Percentiles rank a stretch among this genome's conserved stretches.
Evolutionary conservation across 1,140 invertebrate genomes (phyloP).

Genomic region (Dufourea novaeangliae): DNA sequence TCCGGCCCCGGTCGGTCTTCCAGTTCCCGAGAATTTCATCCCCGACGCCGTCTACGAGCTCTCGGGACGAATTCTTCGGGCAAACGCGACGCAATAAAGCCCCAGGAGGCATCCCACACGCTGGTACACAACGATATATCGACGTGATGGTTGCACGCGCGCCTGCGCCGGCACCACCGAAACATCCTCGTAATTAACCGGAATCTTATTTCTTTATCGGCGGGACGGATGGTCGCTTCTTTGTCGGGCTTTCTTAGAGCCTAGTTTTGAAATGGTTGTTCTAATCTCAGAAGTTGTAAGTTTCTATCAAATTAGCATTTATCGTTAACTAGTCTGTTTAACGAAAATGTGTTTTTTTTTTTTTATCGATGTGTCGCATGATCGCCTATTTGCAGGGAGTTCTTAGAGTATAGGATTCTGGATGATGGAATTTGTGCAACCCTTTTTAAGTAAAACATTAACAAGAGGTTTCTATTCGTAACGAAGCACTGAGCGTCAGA

Average conservation of each 20-base stretch:
- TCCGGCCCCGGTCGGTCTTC: slow-evolving; percentile 25
- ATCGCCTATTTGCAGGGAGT: no score
- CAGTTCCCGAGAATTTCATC: slow-evolving; percentile 60
- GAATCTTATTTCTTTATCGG: slow-evolving; percentile 25
- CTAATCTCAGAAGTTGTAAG: no score
- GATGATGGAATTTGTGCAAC: no score
- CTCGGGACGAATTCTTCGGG: slow-evolving; percentile 57
- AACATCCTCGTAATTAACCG: slow-evolving; percentile 24
- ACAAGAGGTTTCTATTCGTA: no score
- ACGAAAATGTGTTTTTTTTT: no score
- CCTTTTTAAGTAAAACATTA: no score
- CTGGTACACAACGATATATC: slow-evolving; percentile 1
- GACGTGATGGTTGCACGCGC: not conserved
- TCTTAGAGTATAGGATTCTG: no score
- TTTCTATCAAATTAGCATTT: no score
- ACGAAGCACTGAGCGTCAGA: no score
- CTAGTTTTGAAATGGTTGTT: no score
- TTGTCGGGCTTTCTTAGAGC: not conserved
- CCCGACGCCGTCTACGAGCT: not conserved
- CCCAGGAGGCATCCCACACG: slow-evolving; percentile 8
- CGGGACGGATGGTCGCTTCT: not conserved
- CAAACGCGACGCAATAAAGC: slow-evolving; percentile 59
- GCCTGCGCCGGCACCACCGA: not conserved
- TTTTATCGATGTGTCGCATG: no score
- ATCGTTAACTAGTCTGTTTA: no score